Percentiles rank a stretch among this genome's conserved stretches.
Evolutionary conservation across 2,888 invertebrate genomes (phyloP).

Genomic region (Caradrina clavipalpis): DNA sequence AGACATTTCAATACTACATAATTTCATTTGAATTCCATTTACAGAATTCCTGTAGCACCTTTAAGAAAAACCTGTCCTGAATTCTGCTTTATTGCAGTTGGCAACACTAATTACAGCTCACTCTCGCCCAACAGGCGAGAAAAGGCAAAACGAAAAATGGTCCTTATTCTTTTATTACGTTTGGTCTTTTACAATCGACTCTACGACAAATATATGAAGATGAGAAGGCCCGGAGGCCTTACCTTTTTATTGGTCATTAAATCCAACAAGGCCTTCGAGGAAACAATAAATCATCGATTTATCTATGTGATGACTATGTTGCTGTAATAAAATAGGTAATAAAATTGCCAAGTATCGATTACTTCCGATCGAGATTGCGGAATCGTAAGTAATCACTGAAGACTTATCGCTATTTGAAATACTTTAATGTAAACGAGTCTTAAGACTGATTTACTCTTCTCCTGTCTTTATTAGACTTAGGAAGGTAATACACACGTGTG

Average conservation of each 20-base stretch:
- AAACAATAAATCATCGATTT: conserved; percentile 76
- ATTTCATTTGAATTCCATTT: conserved; percentile 31
- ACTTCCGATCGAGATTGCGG: conserved; percentile 51
- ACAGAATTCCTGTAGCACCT: conserved; percentile 32
- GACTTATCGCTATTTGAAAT: conserved; percentile 11
- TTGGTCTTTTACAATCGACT: conserved; percentile 64
- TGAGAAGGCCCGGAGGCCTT: conserved; percentile 52
- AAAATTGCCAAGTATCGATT: conserved; percentile 68
- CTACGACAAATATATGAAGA: conserved; percentile 53
- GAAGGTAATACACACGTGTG: neutral
- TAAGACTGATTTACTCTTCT: neutral
- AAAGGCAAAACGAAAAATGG: conserved; percentile 58
- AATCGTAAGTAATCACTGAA: conserved; percentile 54
- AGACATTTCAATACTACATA: conserved; percentile 3
- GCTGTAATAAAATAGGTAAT: conserved; percentile 69
- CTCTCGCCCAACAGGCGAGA: conserved; percentile 23
- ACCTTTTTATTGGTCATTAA: conserved; percentile 76
- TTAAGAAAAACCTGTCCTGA: conserved; percentile 34
- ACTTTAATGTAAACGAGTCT: neutral
- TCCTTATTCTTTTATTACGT: conserved; percentile 59
- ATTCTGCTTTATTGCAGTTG: conserved; percentile 49
- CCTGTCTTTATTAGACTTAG: neutral
- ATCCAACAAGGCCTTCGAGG: conserved; percentile 70
- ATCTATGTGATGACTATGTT: conserved; percentile 69
- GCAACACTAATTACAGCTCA: conserved; percentile 54